Conservation (phyloP, 2,888 invertebrate species). For the Cephalotes varians region DNA sequence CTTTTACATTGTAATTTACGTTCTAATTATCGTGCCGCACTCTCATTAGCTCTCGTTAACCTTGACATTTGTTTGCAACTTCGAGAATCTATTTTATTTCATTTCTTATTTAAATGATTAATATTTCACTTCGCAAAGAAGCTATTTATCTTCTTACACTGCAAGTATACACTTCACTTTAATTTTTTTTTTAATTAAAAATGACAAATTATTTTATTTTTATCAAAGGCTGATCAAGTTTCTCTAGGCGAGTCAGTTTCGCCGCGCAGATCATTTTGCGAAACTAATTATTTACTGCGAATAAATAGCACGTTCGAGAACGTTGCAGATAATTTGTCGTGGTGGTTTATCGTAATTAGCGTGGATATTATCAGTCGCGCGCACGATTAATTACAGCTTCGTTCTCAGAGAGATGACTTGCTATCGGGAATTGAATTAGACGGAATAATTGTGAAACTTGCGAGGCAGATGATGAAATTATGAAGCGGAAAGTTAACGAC, state of each 20-base stretch:
- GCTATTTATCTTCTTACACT: not conserved
- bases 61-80: too few species aligned
- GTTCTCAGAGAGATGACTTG: conserved; percentile 64
- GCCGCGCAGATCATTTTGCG: not conserved
- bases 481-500: conserved; percentile 61
- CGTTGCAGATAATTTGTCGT: conserved; percentile 18
- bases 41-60: too few species aligned
- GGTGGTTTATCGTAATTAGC: conserved; percentile 64
- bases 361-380: conserved; percentile 61
- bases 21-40: too few species aligned
- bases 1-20: too few species aligned
- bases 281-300: conserved; percentile 15
- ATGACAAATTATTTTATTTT: not conserved
- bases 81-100: too few species aligned
- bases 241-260: conserved; percentile 7
- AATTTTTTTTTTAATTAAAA: not conserved
- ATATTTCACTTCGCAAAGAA: not conserved
- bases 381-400: conserved; percentile 68
- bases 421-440: conserved; percentile 66
- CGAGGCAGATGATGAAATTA: conserved; percentile 72
- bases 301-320: conserved; percentile 3
- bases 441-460: conserved; percentile 72
- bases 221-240: not conserved
- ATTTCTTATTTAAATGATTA: not conserved
- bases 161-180: not conserved